These are phyloP conservation scores for Astropecten irregularis DNA, from an alignment of 53 echinoderm and acorn worm genomes.

Conservation along the genomic window DNA sequence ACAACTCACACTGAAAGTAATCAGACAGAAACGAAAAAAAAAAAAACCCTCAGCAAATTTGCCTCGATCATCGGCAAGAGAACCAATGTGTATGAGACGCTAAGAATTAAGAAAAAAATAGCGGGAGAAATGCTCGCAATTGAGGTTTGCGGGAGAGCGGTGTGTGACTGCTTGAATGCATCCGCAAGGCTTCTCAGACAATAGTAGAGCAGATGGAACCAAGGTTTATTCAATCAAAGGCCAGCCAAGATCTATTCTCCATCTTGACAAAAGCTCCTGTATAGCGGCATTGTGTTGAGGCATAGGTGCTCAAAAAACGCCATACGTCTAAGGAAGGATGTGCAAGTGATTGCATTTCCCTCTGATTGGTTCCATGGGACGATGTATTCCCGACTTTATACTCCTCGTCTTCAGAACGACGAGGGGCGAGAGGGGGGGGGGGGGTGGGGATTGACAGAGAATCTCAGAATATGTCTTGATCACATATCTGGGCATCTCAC, in stretches of 20 bases:
- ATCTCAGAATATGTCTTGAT: no score
- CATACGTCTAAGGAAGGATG: slow-evolving; percentile 39
- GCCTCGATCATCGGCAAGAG: background rate
- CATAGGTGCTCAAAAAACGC: slow-evolving; percentile 36
- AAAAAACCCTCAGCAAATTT: background rate
- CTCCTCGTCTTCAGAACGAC: no score
- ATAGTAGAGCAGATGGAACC: slow-evolving; percentile 48
- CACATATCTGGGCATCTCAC: no score
- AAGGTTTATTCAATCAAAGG: slow-evolving; percentile 21
- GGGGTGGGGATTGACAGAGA: no score
- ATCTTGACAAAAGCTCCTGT: slow-evolving; percentile 16
- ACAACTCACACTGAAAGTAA: no score
- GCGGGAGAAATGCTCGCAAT: slow-evolving; percentile 9
- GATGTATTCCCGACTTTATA: no score
- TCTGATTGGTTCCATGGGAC: slow-evolving; percentile 27
- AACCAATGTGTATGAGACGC: background rate
- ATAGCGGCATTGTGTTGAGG: slow-evolving; percentile 31
- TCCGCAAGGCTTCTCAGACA: slow-evolving; percentile 25
- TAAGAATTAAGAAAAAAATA: no score
- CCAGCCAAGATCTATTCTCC: slow-evolving; percentile 22
- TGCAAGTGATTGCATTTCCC: slow-evolving; percentile 43
- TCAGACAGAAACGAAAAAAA: no score
- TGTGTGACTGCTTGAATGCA: slow-evolving; percentile 23
- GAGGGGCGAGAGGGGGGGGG: no score
- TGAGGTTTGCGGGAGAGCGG: background rate